Evolutionary conservation across 1,140 invertebrate species (phyloP).

Genomic region (Drosophila prosaltans): DNA sequence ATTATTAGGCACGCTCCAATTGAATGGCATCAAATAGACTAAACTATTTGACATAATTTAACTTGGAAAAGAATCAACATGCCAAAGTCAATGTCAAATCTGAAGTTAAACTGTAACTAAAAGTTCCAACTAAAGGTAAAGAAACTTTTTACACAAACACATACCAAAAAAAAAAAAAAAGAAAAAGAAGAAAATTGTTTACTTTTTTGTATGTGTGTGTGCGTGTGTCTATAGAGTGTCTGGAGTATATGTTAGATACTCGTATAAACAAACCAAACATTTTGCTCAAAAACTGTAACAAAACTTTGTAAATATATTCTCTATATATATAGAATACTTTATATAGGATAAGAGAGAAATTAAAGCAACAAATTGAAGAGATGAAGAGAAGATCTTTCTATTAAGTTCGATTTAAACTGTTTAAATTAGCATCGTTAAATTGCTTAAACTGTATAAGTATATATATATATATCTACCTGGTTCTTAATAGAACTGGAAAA

Average conservation of each 20-base stretch:
- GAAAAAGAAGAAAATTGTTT: background rate
- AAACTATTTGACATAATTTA: no score
- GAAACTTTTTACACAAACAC: slow-evolving; percentile 39
- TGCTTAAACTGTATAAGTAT: no score
- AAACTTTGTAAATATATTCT: background rate
- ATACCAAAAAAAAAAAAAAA: slow-evolving; percentile 12
- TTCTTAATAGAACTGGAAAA: no score
- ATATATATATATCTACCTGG: no score
- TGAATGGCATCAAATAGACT: slow-evolving; percentile 1
- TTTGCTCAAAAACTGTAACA: slow-evolving; percentile 7
- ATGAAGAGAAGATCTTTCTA: no score
- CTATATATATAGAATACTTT: background rate
- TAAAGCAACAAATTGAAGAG: no score
- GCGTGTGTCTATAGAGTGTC: slow-evolving; percentile 32
- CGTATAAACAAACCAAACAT: slow-evolving; percentile 34
- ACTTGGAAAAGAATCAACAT: background rate
- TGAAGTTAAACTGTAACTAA: slow-evolving; percentile 17
- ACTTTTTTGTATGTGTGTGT: background rate
- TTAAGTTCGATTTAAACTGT: no score
- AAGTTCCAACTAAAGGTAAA: slow-evolving; percentile 41
- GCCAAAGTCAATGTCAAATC: slow-evolving; percentile 4
- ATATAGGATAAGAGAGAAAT: background rate
- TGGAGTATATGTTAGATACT: slow-evolving; percentile 55
- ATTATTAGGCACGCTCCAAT: slow-evolving; percentile 35
- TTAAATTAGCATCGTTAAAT: no score